Evolutionary conservation across 2,888 invertebrate species (phyloP), one percentile per base, ranked within the genome.

Genomic region (Drepana falcataria): DNA sequence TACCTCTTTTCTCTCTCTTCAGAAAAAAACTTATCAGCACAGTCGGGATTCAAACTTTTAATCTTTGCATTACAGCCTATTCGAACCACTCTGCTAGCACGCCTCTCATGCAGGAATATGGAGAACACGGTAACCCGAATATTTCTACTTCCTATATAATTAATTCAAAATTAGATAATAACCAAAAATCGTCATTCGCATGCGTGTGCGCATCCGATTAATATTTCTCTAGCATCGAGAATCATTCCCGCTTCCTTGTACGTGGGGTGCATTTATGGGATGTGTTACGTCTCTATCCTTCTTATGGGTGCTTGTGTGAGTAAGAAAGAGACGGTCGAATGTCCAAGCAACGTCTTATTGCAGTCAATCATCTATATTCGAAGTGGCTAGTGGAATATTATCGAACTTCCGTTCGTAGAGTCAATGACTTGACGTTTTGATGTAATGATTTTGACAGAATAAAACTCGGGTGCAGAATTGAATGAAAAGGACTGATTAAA

Each of bases 331-430:
- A 75, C 59, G 55, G 69, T 61, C 41, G 55, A 37, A 5, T 37
- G 37, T 37, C 37, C 37, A 37, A 49, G 59, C 59, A 69, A 68
- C 71, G 82, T 81, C 83, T 82, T 81, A 77, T 77, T 79, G 82
- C 77, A 85, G 81, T 81, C 87, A 88, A 88, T 89, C 89, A 89
- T 89, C 89, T 88, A 87, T 87, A 91, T 90, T 90, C 88, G 85
- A 87, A 81, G 80, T 86, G 81, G 85, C 81, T 81, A 78, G 85
- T 84, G 71, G 86, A 85, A 88, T 87, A 87, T 89, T 85, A 87
- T 87, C 80, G 83, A 74, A 76, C 87, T 90, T 91, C 90, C 90
- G 90, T 83, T 77, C 68, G 69, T 69, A 71, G 75, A 82, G 89
- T 90, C 89, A 83, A 81, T 89, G 90, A 81, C 81, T 81, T 67